A percentile compares a stretch with the other conserved stretches of the same genome.
These are phyloP conservation scores for Diadegma fenestrale DNA, from an alignment of 2,888 invertebrate species.

Conservation along the genomic window DNA sequence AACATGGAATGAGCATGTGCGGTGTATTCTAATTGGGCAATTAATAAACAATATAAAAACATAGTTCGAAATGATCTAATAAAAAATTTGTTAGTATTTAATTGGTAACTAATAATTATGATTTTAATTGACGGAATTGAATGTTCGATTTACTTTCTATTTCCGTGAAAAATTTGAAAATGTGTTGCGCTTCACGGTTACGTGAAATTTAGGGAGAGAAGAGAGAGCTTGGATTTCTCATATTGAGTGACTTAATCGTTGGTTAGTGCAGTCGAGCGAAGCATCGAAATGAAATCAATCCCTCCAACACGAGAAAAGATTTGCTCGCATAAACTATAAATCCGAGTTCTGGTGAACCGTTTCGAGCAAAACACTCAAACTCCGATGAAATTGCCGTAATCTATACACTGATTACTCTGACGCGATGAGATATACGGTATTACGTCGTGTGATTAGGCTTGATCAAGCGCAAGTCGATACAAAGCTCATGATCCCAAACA, in stretches of 20 bases:
- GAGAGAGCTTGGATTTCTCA: slow-evolving; percentile 44
- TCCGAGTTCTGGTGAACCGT: slow-evolving; percentile 24
- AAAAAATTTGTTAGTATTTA: not conserved
- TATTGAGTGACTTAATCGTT: slow-evolving; percentile 61
- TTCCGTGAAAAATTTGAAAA: slow-evolving; percentile 43
- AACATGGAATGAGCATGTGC: not conserved
- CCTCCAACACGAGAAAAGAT: slow-evolving; percentile 17
- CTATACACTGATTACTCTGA: slow-evolving; percentile 21
- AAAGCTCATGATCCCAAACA: slow-evolving; percentile 14
- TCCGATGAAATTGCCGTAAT: slow-evolving; percentile 25
- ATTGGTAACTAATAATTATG: not conserved
- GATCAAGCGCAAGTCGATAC: slow-evolving; percentile 15
- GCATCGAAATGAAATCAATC: slow-evolving; percentile 66
- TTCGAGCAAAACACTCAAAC: slow-evolving; percentile 24
- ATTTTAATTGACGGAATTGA: not conserved
- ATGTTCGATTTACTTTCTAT: slow-evolving; percentile 62
- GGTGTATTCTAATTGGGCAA: not conserved
- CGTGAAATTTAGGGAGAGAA: slow-evolving; percentile 41
- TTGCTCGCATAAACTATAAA: slow-evolving; percentile 12
- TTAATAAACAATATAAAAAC: slow-evolving; percentile 12
- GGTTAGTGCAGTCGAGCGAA: slow-evolving; percentile 61
- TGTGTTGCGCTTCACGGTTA: slow-evolving; percentile 53
- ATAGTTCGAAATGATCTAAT: not conserved
- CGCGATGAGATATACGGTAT: slow-evolving; percentile 34
- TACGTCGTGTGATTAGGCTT: slow-evolving; percentile 26